A percentile compares a stretch with the other conserved stretches of the same genome.
Evolutionary conservation across 1,140 invertebrate species (phyloP).

Genomic region (Lasioglossum albipes): DNA sequence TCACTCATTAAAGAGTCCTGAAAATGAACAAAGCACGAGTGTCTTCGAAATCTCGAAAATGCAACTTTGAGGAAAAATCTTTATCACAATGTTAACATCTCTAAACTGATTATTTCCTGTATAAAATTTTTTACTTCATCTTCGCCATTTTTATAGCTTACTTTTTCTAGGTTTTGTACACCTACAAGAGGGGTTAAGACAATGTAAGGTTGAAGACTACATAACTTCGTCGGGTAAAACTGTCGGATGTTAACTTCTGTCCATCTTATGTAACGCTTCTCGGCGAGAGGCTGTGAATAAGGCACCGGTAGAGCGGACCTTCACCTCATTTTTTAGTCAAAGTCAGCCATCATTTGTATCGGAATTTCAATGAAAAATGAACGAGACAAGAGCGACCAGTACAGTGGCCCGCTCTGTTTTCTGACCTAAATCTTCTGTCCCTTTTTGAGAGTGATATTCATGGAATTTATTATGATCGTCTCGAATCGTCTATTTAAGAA

Average conservation of each 20-base stretch:
- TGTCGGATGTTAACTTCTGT: neutral
- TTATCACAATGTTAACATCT: too few species aligned
- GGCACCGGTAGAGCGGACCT: neutral
- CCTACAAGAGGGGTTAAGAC: too few species aligned
- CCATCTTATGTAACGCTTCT: neutral
- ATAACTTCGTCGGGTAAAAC: neutral
- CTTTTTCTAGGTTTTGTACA: too few species aligned
- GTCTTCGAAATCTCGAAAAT: too few species aligned
- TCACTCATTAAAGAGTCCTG: too few species aligned
- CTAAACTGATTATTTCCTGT: too few species aligned
- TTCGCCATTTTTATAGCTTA: too few species aligned
- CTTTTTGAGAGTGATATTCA: neutral
- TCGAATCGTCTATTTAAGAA: neutral
- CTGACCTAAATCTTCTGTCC: slow-evolving; percentile 3
- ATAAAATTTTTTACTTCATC: too few species aligned
- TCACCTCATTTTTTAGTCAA: slow-evolving; percentile 9
- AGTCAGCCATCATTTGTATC: slow-evolving; percentile 1
- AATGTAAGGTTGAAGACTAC: too few species aligned
- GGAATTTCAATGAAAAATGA: slow-evolving; percentile 1
- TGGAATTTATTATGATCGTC: neutral
- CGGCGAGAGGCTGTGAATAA: neutral
- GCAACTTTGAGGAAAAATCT: too few species aligned
- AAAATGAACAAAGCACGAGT: too few species aligned
- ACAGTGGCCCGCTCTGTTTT: neutral
- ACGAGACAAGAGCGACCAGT: neutral